Conservation (phyloP, 30 jellyfish, hydroid and myxozoan genomes). For the Catostylus mosaicus region DNA sequence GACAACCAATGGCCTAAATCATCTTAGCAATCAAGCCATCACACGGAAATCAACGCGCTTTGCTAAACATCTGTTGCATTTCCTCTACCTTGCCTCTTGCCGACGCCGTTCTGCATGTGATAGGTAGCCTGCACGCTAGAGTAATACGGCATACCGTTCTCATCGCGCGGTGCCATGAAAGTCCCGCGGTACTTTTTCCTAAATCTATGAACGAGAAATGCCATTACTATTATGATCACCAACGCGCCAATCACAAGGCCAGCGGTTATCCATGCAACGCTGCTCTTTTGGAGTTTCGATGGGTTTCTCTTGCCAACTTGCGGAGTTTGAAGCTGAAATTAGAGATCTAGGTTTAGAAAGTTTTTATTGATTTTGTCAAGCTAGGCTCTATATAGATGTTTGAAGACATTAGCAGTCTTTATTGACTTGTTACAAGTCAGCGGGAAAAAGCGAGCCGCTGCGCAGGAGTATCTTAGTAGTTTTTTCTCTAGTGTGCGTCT, state of each 20-base stretch:
- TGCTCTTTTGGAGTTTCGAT: constrained; percentile 47
- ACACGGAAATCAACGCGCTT: neutral
- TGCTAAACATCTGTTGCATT: constrained; percentile 56
- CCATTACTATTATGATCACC: constrained; percentile 47
- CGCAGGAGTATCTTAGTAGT: too few relatives aligned
- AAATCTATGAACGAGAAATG: constrained; percentile 44
- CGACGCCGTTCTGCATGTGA: constrained; percentile 59
- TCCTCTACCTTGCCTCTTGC: constrained; percentile 45
- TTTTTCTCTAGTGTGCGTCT: too few relatives aligned
- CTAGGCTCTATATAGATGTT: too few relatives aligned
- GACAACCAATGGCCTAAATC: too few relatives aligned
- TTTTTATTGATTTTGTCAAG: too few relatives aligned
- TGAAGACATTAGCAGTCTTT: too few relatives aligned
- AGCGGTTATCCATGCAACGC: constrained; percentile 75
- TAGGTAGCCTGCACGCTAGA: constrained; percentile 62
- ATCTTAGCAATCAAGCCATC: too few relatives aligned
- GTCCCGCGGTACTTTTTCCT: constrained; percentile 69
- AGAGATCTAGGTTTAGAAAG: too few relatives aligned
- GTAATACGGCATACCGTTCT: constrained; percentile 61
- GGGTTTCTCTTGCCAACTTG: constrained; percentile 16
- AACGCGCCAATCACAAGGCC: constrained; percentile 65
- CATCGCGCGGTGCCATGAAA: constrained; percentile 83
- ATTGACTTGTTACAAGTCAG: too few relatives aligned
- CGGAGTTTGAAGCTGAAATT: constrained; percentile 49
- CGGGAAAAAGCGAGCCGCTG: too few relatives aligned